Evolutionary conservation across 1,140 invertebrate species (phyloP), one percentile per base, ranked within the genome.

Genomic region (Matsumurasca onukii): DNA sequence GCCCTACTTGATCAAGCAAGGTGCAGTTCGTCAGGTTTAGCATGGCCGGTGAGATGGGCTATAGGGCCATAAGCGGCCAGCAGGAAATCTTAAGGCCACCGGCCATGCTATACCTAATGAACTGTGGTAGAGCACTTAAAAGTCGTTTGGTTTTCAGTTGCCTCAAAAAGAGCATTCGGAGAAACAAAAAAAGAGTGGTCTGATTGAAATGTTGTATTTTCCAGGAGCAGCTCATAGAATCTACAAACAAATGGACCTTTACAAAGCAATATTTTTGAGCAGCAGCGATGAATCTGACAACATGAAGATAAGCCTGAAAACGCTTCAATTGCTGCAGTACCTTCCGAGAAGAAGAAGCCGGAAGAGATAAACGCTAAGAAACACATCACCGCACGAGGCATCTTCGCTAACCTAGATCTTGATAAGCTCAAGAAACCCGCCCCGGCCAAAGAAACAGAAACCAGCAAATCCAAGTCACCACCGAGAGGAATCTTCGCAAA

Each of bases 401-500:
- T 91, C 64, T 92, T 92, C 74, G 88, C 89, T 0, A 87, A 89
- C 69, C 78, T 92, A 25, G 87, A 90, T 79, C 82, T 90, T 15
- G 86, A 88, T 70, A 59, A 61, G 74, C 9, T 71, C 1, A 70
- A 80, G 74, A 12, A 73, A 77, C 3, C 39, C 29, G 63, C n/a
- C 27, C 39, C 39, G 39, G 48, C 20, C 24, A 64, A 76, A 51
- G 76, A 77, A 59, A 70, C 74, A 34, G 74, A 74, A 45, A 75
- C 12, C 75, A 79, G 61, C 67, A 73, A 39, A 71, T 90, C 89
- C 67, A 83, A 78, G 13, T 89, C 87, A 3, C 88, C 88, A 0
- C 86, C 88, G 0, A 81, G 86, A 69, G 89, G 89, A 1, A 89
- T 91, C 64, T 92, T 92, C 74, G 88, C 89, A 0, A 87, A 89